These are phyloP conservation scores for Sebastes paucispinis DNA, from an alignment of 2,797 vertebrate species.

Conservation along the genomic window DNA sequence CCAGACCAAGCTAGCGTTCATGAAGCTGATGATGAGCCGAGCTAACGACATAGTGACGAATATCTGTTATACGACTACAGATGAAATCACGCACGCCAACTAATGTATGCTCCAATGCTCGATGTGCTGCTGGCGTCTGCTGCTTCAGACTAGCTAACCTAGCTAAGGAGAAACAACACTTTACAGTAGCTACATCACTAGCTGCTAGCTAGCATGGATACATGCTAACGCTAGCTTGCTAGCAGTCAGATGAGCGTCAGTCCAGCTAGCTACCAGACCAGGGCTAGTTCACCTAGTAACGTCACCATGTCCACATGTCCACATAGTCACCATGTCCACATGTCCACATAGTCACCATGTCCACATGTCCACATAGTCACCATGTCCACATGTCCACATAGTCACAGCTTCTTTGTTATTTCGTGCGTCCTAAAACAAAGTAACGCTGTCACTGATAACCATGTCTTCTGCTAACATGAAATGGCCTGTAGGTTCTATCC, in stretches of 20 bases:
- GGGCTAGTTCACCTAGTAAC: too few species aligned
- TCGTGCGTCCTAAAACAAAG: neutral
- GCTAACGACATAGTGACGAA: fast-evolving
- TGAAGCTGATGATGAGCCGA: neutral
- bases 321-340: too few species aligned
- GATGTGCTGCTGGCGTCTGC: neutral
- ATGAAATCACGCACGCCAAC: neutral
- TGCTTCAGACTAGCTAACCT: neutral
- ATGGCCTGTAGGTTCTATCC: neutral
- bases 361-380: neutral
- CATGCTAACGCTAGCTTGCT: slow-evolving; percentile 14
- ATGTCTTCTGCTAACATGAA: neutral
- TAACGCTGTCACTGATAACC: fast-evolving
- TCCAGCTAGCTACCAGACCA: neutral
- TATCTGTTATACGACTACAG: neutral
- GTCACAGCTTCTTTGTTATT: neutral
- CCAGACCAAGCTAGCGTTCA: neutral
- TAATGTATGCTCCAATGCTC: too few species aligned
- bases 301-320: fast-evolving
- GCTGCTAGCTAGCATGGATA: slow-evolving; percentile 1
- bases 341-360: too few species aligned
- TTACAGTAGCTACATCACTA: neutral
- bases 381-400: too few species aligned
- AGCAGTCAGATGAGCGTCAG: neutral
- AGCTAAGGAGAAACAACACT: neutral